Evolutionary conservation across 1,140 invertebrate species (phyloP).

Genomic region (Triops longicaudatus): DNA sequence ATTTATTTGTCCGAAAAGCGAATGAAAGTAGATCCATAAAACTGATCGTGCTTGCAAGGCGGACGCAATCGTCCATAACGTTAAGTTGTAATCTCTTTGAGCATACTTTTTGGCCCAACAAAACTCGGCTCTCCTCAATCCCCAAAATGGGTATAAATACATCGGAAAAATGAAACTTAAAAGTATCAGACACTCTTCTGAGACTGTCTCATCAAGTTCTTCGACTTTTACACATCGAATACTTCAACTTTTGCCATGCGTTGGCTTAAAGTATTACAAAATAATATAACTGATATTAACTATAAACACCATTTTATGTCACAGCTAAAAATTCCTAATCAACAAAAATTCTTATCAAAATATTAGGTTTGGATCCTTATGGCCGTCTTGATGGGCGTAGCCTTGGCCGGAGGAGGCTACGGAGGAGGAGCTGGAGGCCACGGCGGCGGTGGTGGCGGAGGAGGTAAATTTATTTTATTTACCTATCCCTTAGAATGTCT

Average conservation of each 20-base stretch:
- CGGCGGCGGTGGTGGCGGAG: background rate
- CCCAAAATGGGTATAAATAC: constrained; percentile 1
- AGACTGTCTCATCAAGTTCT: background rate
- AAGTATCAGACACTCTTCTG: constrained; percentile 5
- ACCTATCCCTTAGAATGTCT: too few relatives aligned
- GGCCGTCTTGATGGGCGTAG: background rate
- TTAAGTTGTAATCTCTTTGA: background rate
- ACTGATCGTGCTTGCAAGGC: constrained; percentile 3
- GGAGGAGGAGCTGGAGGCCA: background rate
- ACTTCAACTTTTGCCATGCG: background rate
- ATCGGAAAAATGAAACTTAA: background rate
- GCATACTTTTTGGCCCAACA: background rate
- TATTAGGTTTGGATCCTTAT: background rate
- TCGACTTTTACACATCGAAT: background rate
- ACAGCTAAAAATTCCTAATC: background rate
- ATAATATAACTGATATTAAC: too few relatives aligned
- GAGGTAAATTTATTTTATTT: background rate
- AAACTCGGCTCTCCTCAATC: background rate
- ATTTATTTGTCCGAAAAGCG: too few relatives aligned
- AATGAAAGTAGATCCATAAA: constrained; percentile 5
- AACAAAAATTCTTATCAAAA: background rate
- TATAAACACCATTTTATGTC: too few relatives aligned
- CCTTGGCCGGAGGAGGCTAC: background rate
- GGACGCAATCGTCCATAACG: background rate
- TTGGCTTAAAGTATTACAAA: background rate